Evolutionary conservation across 2,888 invertebrate genomes (phyloP).

Genomic region (Tenthredo mesomela): DNA sequence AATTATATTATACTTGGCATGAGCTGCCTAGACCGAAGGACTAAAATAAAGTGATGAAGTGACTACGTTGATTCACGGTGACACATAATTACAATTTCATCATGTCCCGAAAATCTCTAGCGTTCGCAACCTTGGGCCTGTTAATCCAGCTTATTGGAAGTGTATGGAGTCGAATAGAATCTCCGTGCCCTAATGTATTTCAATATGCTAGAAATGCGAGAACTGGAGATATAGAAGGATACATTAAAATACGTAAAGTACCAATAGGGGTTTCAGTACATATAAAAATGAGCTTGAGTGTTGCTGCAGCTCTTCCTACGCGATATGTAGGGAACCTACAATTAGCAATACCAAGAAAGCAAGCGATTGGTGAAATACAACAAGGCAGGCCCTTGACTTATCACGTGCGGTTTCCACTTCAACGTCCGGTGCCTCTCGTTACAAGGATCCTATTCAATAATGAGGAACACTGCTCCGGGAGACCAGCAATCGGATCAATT

Average conservation of each 20-base stretch:
- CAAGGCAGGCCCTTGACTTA: constrained; percentile 68
- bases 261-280: constrained; percentile 64
- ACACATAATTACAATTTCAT: constrained; percentile 1
- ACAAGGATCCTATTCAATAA: constrained; percentile 68
- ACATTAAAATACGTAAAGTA: constrained; percentile 65
- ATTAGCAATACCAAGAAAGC: constrained; percentile 65
- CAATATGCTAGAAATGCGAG: constrained; percentile 62
- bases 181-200: constrained; percentile 69
- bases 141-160: constrained; percentile 33
- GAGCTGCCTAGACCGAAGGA: neutral
- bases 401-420: constrained; percentile 70
- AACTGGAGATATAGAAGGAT: constrained; percentile 64
- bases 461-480: constrained; percentile 67
- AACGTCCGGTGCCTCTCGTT: constrained; percentile 69
- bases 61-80: neutral
- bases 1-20: neutral
- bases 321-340: constrained; percentile 71
- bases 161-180: constrained; percentile 54
- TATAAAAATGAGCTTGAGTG: constrained; percentile 64
- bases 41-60: constrained; percentile 11
- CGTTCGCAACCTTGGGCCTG: constrained; percentile 4
- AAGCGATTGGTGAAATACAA: constrained; percentile 65
- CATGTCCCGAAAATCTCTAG: constrained; percentile 4
- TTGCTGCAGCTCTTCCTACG: constrained; percentile 65
- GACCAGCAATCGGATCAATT: constrained; percentile 65